phyloP scores from a whole-genome alignment of 53 echinoderm and acorn worm genomes.

The Patiria pectinifera region DNA sequence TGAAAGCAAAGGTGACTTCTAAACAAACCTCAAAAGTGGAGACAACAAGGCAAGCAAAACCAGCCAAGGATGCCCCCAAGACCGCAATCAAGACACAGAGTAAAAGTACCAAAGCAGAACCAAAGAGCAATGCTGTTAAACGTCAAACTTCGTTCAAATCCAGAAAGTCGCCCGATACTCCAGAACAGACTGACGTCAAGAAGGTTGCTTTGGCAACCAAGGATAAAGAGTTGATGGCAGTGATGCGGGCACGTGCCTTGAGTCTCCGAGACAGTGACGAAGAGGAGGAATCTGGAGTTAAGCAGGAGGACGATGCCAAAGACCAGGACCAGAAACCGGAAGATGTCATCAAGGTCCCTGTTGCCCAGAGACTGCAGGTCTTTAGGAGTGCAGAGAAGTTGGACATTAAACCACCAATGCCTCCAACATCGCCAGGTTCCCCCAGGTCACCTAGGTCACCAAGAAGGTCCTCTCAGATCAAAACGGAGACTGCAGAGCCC shows the following conservation, averaged over 20 bases:
- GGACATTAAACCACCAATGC: slow-evolving; percentile 47
- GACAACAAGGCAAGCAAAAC: slow-evolving; percentile 1
- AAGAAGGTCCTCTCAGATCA: slow-evolving; percentile 46
- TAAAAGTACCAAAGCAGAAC: slow-evolving; percentile 46
- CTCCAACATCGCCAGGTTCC: slow-evolving; percentile 52
- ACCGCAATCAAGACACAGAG: not conserved
- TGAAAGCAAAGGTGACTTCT: slow-evolving; percentile 7
- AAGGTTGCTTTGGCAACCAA: slow-evolving; percentile 83
- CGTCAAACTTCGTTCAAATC: slow-evolving; percentile 16
- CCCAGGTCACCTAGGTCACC: slow-evolving; percentile 56
- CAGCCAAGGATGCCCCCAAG: slow-evolving; percentile 36
- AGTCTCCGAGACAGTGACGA: slow-evolving; percentile 72
- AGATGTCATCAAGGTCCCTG: slow-evolving; percentile 66
- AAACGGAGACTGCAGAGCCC: slow-evolving; percentile 3
- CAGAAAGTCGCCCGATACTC: slow-evolving; percentile 48
- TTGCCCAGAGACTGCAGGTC: slow-evolving; percentile 47
- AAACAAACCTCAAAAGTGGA: slow-evolving; percentile 21
- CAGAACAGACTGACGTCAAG: slow-evolving; percentile 79
- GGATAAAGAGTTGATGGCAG: slow-evolving; percentile 83
- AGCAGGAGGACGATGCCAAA: slow-evolving; percentile 31
- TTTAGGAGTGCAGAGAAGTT: slow-evolving; percentile 47
- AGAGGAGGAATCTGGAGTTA: slow-evolving; percentile 75
- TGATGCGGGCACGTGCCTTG: slow-evolving; percentile 84
- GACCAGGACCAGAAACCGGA: slow-evolving; percentile 70
- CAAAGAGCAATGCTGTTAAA: slow-evolving; percentile 30